Conservation (phyloP, 2,113 vertebrate genomes). For the Paramormyrops kingsleyae region DNA sequence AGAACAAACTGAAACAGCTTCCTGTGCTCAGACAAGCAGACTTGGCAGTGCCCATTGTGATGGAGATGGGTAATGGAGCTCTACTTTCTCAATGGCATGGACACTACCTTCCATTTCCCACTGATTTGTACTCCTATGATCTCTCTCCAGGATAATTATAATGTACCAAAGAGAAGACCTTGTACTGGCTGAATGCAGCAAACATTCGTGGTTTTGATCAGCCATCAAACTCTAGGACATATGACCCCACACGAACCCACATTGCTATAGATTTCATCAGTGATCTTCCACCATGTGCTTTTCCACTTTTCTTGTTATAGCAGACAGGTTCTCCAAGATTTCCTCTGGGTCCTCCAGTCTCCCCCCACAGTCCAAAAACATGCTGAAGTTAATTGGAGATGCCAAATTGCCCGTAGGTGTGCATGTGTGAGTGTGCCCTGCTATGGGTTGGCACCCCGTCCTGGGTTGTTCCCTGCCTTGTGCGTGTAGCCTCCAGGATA, state of each 20-base stretch:
- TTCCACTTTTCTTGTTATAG: not conserved
- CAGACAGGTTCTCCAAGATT: not conserved
- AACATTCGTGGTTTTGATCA: not conserved
- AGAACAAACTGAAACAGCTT: not conserved
- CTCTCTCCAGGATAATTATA: not conserved
- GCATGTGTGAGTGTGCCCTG: not conserved
- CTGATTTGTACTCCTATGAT: not conserved
- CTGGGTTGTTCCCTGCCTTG: too few relatives aligned
- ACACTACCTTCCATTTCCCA: not conserved
- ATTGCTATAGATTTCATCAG: not conserved
- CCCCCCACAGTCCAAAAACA: not conserved
- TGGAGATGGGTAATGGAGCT: not conserved
- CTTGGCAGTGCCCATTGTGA: not conserved
- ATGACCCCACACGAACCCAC: not conserved
- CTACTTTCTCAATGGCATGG: not conserved
- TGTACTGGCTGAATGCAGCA: not conserved
- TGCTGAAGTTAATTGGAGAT: not conserved
- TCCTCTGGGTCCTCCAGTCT: not conserved
- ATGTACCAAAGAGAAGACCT: not conserved
- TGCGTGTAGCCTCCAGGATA: too few relatives aligned
- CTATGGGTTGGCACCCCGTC: too few relatives aligned
- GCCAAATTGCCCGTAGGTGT: not conserved
- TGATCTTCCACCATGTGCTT: not conserved
- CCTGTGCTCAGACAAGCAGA: not conserved
- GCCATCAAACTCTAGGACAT: not conserved